Evolutionary conservation across 2,888 invertebrate genomes (phyloP).

Genomic region (Cyaniris semiargus): DNA sequence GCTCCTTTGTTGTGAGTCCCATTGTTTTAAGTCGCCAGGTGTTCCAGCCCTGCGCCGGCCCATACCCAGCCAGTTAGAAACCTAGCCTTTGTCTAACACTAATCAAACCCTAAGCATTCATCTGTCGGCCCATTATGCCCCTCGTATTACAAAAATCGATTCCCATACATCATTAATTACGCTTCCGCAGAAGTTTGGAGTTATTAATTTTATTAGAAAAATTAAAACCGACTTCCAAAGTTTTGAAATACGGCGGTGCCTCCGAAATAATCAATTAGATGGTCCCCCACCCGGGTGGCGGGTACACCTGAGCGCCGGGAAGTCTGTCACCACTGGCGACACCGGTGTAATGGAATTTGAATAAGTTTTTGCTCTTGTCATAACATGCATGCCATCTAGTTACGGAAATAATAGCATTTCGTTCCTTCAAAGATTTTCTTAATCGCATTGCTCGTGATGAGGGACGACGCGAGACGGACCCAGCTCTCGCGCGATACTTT

Average conservation of each 20-base stretch:
- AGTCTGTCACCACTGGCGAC: constrained; percentile 2
- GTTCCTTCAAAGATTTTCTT: constrained; percentile 54
- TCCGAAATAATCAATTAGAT: constrained; percentile 19
- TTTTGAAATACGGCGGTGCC: constrained; percentile 3
- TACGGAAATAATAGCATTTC: constrained; percentile 48
- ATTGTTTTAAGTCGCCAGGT: constrained; percentile 43
- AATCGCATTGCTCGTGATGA: constrained; percentile 46
- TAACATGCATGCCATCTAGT: constrained; percentile 42
- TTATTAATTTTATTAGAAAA: constrained; percentile 19
- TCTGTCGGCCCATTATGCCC: constrained; percentile 9
- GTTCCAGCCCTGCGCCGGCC: constrained; percentile 32
- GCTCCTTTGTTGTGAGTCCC: constrained; percentile 38
- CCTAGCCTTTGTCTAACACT: constrained; percentile 30
- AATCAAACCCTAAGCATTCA: constrained; percentile 30
- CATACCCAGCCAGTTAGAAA: constrained; percentile 26
- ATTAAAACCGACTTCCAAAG: constrained; percentile 22
- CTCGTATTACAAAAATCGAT: not conserved
- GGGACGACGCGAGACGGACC: constrained; percentile 33
- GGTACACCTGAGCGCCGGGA: constrained; percentile 7
- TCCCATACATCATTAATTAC: constrained; percentile 18
- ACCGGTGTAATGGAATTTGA: constrained; percentile 8
- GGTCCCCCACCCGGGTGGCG: not conserved
- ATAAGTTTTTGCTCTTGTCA: constrained; percentile 33
- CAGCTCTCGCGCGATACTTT: not conserved
- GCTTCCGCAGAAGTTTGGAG: not conserved